A percentile compares a stretch with the other conserved stretches of the same genome.
These are phyloP conservation scores for Jacana jacana DNA, from an alignment of 2,113 vertebrate species.

Conservation along the genomic window DNA sequence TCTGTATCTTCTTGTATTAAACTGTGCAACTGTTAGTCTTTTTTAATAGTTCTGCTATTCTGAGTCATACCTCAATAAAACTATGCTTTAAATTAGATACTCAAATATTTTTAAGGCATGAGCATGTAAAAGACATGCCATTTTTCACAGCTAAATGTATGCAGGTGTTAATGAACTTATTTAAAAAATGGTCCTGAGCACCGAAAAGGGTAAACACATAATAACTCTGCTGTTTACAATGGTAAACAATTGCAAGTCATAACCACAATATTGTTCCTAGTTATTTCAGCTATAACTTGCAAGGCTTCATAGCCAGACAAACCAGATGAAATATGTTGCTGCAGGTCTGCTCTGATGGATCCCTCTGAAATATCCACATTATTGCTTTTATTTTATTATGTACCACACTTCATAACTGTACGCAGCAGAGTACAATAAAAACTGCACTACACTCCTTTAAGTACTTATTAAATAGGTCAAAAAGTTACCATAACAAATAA, in stretches of 20 bases:
- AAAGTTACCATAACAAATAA: slow-evolving; percentile 80
- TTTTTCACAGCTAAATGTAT: slow-evolving; percentile 48
- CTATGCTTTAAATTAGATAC: background rate
- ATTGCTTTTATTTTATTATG: slow-evolving; percentile 95
- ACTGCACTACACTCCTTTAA: slow-evolving; percentile 62
- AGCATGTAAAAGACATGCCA: slow-evolving; percentile 33
- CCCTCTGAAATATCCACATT: slow-evolving; percentile 89
- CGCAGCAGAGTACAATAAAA: slow-evolving; percentile 77
- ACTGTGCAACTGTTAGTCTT: background rate
- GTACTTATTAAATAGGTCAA: slow-evolving; percentile 80
- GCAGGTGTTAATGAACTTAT: slow-evolving; percentile 64
- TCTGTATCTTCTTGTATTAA: background rate
- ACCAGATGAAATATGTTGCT: slow-evolving; percentile 80
- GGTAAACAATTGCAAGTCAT: slow-evolving; percentile 87
- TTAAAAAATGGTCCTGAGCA: slow-evolving; percentile 50
- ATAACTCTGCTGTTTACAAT: slow-evolving; percentile 55
- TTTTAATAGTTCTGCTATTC: slow-evolving; percentile 31
- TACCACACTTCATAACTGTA: slow-evolving; percentile 84
- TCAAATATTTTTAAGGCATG: slow-evolving; percentile 37
- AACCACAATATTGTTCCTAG: slow-evolving; percentile 87
- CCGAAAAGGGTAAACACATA: slow-evolving; percentile 64
- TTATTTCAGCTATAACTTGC: slow-evolving; percentile 91
- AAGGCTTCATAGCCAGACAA: slow-evolving; percentile 74
- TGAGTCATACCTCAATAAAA: slow-evolving; percentile 20
- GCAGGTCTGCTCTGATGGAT: slow-evolving; percentile 82